Conservation (phyloP, 1,140 invertebrate species). For the Ostrea denselamellosa region DNA sequence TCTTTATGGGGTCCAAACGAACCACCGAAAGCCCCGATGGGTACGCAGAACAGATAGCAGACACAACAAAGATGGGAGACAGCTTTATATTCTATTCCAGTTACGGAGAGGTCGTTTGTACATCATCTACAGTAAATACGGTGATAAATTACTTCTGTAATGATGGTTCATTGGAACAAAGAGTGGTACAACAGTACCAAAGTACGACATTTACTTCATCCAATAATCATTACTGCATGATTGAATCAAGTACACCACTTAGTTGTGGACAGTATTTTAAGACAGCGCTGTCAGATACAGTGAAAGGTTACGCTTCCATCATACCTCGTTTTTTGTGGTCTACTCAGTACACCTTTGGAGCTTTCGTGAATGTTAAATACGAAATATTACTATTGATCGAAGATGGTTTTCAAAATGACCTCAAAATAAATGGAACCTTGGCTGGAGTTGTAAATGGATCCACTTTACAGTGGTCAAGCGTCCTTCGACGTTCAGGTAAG, state of each 20-base stretch:
- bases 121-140: not conserved
- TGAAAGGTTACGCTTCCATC: not conserved
- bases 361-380: not conserved
- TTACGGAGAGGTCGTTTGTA: not conserved
- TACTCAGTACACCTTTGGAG: not conserved
- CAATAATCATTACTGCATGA: not conserved
- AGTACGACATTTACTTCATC: not conserved
- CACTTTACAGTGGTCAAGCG: slow-evolving; percentile 2
- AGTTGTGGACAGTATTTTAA: not conserved
- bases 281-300: not conserved
- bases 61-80: not conserved
- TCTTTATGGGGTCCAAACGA: not conserved
- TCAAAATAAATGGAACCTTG: not conserved
- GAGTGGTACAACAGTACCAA: not conserved
- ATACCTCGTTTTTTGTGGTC: not conserved
- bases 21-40: not conserved
- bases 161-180: not conserved
- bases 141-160: slow-evolving; percentile 1
- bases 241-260: slow-evolving; percentile 10
- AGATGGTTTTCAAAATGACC: not conserved
- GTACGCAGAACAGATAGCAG: not conserved
- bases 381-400: not conserved
- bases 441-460: not conserved
- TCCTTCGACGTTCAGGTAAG: slow-evolving; percentile 3
- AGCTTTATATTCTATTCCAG: not conserved